Base-by-base conservation (phyloP, 2,888 invertebrate genomes). In the Fragum fragum region DNA sequence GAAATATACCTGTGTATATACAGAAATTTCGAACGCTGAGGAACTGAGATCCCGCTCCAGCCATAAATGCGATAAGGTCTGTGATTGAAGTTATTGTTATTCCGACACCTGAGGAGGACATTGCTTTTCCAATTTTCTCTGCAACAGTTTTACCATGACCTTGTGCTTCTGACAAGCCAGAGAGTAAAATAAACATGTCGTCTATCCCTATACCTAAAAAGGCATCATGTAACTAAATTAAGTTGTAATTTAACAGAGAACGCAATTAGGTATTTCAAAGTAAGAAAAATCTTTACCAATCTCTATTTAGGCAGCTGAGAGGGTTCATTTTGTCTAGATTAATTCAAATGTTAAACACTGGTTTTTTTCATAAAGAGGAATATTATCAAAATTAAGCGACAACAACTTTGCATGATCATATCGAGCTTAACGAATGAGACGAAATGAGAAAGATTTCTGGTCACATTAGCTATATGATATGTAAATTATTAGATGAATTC, bases 101-200 rank as follows among this genome's bases (percentile, higher is more conserved):
- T 1, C 86, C 80, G 16, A 89, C 80, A 0, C 88, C 89, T 3
- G 81, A 76, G 0, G 80, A 75, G 23, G 81, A 66, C 73, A 89
- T 47, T 5, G 86, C 83, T 18, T 85, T 83, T 5, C 71, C 82
- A 29, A 88, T 78, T 26, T 69, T 80, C 7, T 84, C 78, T 36
- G 80, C 76, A 0, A 80, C 76, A n/a, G 80, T 73, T 9, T n/a
- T n/a, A n/a, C 23, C 29, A 26, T 59, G 47, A 1, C 26, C 36
- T 16, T 78, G 74, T n/a, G 86, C 83, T 32, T 82, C 88, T 1
- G 88, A 79, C 42, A 88, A 76, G 7, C 88, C 88, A 6, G 90
- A 89, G 71, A 90, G 72, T 32, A 91, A 21, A 14, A 90, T 80
- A 63, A 90, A 90, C 86, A 89, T 87, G 77, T 88, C 87, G 52